A percentile compares a stretch with the other conserved stretches of the same genome.
Conservation (phyloP, 2,113 vertebrate species). For the Cyprinodon tularosa region DNA sequence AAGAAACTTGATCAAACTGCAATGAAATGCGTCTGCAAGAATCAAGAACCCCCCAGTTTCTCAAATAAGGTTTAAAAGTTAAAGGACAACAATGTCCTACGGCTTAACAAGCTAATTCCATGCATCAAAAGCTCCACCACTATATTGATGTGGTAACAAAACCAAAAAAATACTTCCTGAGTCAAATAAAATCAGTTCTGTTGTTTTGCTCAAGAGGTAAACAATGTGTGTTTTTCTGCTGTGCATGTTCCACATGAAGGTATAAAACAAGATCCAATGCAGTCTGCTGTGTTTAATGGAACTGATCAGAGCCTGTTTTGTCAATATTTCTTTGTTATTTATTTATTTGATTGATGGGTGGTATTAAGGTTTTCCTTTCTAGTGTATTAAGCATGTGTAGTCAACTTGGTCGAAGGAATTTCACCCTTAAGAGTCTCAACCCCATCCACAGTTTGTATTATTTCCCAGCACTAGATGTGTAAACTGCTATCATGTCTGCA, state of each 20-base stretch:
- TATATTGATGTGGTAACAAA: slow-evolving; percentile 34
- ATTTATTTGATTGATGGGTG: slow-evolving; percentile 5
- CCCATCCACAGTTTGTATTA: slow-evolving; percentile 25
- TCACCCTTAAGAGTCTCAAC: slow-evolving; percentile 34
- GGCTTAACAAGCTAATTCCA: slow-evolving; percentile 7
- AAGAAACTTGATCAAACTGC: not conserved
- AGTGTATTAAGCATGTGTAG: not conserved
- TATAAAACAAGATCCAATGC: not conserved
- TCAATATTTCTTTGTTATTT: not conserved
- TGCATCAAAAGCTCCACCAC: slow-evolving; percentile 11
- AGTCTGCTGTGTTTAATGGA: not conserved
- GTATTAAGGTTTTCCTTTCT: not conserved
- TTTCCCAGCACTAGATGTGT: slow-evolving; percentile 46
- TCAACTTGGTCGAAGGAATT: slow-evolving; percentile 8
- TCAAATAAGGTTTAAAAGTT: slow-evolving; percentile 15
- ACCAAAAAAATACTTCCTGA: slow-evolving; percentile 46
- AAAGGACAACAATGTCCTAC: slow-evolving; percentile 26
- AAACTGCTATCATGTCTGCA: slow-evolving; percentile 55
- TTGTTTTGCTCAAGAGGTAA: slow-evolving; percentile 21
- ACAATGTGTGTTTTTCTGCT: slow-evolving; percentile 40
- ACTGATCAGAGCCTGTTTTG: not conserved
- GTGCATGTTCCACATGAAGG: not conserved
- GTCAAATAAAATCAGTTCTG: slow-evolving; percentile 31
- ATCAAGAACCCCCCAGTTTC: not conserved
- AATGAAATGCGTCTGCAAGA: not conserved